Percentiles rank a stretch among this genome's conserved stretches.
These are phyloP conservation scores for Ctenopoma multispine DNA, from an alignment of 2,797 vertebrate genomes.

Conservation along the genomic window DNA sequence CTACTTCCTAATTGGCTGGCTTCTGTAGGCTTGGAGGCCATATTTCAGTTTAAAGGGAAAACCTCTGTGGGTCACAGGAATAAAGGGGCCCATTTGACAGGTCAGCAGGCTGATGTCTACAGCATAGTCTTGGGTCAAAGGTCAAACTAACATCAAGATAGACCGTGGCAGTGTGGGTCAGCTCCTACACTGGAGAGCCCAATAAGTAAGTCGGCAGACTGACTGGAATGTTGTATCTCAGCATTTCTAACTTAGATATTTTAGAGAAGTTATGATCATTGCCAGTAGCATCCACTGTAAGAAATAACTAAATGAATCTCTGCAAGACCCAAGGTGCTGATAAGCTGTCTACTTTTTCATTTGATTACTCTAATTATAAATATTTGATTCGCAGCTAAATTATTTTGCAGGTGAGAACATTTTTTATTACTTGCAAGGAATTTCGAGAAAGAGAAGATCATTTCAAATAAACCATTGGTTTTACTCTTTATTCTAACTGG, in stretches of 20 bases:
- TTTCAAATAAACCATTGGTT: neutral
- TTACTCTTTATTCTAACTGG: conserved; percentile 24
- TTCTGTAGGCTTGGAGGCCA: conserved; percentile 81
- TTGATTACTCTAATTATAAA: conserved; percentile 9
- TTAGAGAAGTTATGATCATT: too few species aligned
- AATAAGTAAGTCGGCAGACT: conserved; percentile 75
- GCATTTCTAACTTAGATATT: conserved; percentile 16
- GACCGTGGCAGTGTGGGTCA: conserved; percentile 76
- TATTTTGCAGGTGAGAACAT: neutral
- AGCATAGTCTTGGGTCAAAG: conserved; percentile 77
- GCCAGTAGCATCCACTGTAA: too few species aligned
- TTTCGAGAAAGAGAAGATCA: neutral
- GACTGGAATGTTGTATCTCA: conserved; percentile 67
- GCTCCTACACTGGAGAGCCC: conserved; percentile 64
- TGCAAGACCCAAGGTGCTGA: neutral
- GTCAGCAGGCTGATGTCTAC: conserved; percentile 81
- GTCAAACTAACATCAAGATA: conserved; percentile 89
- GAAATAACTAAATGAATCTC: neutral
- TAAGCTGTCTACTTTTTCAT: neutral
- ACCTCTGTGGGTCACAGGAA: conserved; percentile 88
- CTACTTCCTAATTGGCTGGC: conserved; percentile 84
- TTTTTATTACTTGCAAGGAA: neutral
- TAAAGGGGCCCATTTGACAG: conserved; percentile 92
- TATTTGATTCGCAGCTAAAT: neutral
- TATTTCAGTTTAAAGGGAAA: conserved; percentile 91